Evolutionary conservation across 2,888 invertebrate species (phyloP), one percentile per base, ranked within the genome.

Genomic region (Brenthis hecate): DNA sequence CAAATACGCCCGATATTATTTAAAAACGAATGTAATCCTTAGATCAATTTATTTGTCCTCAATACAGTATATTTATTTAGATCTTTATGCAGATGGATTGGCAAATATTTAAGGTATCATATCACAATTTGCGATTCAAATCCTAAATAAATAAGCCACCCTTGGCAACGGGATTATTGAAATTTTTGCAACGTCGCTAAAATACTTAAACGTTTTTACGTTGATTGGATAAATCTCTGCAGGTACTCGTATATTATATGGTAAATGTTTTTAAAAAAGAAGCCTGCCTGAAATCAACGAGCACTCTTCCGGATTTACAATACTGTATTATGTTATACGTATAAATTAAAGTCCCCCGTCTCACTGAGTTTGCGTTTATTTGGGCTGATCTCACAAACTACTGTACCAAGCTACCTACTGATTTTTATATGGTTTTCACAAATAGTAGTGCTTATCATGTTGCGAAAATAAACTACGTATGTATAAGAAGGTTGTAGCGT

Each of bases 81-180:
- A 53, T 51, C 62, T 14, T 62, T 67, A 67, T 66, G 66, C 61
- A 66, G 54, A 62, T 73, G 73, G 71, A 73, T 75, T 65, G 56
- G 69, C 80, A 83, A 85, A 85, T 85, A 85, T 86, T 85, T 83
- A 80, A 76, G 77, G 77, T 81, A 85, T 84, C 80, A 83, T 84
- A 82, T 79, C 81, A 72, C 78, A 80, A 85, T 86, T 84, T 83
- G 81, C 81, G 77, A 84, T 82, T 84, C 82, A 84, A 85, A 85
- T 83, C 80, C 78, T 78, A 60, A 60, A 67, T 80, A 85, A 83
- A 84, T 80, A 83, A 65, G 56, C 72, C 71, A 68, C 66, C 71
- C 66, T 54, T 4, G 23, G 54, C 48, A 54, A 47, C 13, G 28
- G 28, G 36, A 53, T 47, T 58, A 66, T 58, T 55, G 47, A 54